Base-by-base conservation (phyloP, 2,113 vertebrate species). In the Turdus rufiventris region DNA sequence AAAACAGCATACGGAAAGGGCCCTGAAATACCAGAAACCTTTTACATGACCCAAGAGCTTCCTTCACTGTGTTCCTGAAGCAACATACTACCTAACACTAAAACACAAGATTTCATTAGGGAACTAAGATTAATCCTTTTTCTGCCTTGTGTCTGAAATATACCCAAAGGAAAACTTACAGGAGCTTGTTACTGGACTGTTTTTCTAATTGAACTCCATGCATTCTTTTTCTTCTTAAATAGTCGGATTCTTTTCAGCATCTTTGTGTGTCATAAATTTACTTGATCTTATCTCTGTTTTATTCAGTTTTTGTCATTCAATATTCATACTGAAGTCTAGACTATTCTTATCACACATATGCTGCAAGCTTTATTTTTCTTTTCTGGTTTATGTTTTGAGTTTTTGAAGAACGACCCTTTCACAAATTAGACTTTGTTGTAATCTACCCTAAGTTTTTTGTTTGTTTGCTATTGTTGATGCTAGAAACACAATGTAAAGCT, bases 241-340 rank as follows among this genome's bases (percentile, higher is more conserved):
- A 94, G 78, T 94, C 4, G 3, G 42, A 87, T 93, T 93, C 66
- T 93, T 63, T 75, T 82, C 28, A 4, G 60, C 40, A 85, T 48
- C 93, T 94, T 93, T 93, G 78, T 91, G 81, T 63, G 96, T 92
- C 76, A 93, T 94, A 91, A 92, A 92, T 95, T 94, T 96, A 74
- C 74, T 65, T 94, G 89, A 97, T 97, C 38, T 84, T 95, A 97
- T 97, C 97, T 85, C 70, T 60, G 38, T 25, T 57, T 62, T 96
- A 88, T 93, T 97, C 83, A 53, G n/a, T 15, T 96, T 92, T 97
- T 94, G 91, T 95, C 94, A 96, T 94, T 96, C 88, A 94, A 58
- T 96, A 96, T 97, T 97, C 88, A 97, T 31, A 61, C 38, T 83
- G 92, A 58, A 89, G 95, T 97, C 97, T 97, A 97, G 96, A 97